phyloP scores from a whole-genome alignment of 2,113 vertebrate species.

The Petrocephalus microphthalmus region DNA sequence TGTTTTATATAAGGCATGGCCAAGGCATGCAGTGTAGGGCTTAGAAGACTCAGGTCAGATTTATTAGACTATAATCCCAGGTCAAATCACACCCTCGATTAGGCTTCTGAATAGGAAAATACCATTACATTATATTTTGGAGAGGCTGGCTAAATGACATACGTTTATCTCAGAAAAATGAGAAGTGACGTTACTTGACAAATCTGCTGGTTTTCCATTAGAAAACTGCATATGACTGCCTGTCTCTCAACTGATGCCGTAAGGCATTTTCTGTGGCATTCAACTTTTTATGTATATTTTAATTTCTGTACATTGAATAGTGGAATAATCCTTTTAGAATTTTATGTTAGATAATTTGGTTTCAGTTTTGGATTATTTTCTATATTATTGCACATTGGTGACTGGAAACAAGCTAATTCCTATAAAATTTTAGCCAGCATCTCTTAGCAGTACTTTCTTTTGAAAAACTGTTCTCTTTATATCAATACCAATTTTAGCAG shows the following conservation, averaged over 20 bases:
- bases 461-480: neutral
- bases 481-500: neutral
- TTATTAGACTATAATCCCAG: neutral
- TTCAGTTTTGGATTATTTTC: neutral
- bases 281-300: neutral
- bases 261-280: neutral
- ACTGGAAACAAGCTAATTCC: neutral
- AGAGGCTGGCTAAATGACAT: neutral
- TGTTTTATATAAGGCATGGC: neutral
- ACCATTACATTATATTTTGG: neutral
- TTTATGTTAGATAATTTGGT: neutral
- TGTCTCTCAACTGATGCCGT: neutral
- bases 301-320: neutral
- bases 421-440: neutral
- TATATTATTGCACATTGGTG: neutral
- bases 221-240: neutral
- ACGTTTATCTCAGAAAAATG: neutral
- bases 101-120: neutral
- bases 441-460: no score
- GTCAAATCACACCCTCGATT: neutral
- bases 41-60: neutral
- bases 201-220: neutral
- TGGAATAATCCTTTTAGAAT: neutral
- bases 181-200: neutral
- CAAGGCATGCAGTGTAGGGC: neutral